Evolutionary conservation across 1,140 invertebrate species (phyloP), one percentile per base, ranked within the genome.

Genomic region (Homalodisca vitripennis): DNA sequence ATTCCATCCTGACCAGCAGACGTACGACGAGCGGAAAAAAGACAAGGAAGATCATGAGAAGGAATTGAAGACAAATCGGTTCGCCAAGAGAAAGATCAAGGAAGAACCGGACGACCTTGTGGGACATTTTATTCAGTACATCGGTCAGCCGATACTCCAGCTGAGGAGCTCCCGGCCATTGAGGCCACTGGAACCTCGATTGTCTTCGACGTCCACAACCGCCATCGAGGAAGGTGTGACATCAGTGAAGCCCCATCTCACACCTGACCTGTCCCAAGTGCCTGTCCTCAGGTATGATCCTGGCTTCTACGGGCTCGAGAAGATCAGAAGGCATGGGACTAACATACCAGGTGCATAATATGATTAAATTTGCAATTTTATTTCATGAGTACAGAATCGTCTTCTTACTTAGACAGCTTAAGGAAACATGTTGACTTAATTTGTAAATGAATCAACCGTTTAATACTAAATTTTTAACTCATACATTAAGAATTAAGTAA

Each of bases 321-420:
- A 68, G 14, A 71, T 71, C 51, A 77, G 83, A 71, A 80, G 84
- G 75, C 87, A 88, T 79, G 87, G 85, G 3, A 87, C 87, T 17
- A 89, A 85, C 80, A 86, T 93, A 74, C 90, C 92, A 77, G 92
- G 89, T 88, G 83, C n/a, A n/a, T n/a, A n/a, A n/a, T n/a, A n/a
- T n/a, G n/a, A n/a, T n/a, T n/a, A n/a, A n/a, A n/a, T n/a, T n/a
- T n/a, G n/a, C n/a, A n/a, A n/a, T n/a, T n/a, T n/a, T n/a, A n/a
- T n/a, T n/a, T n/a, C n/a, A n/a, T n/a, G n/a, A n/a, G n/a, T n/a
- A n/a, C n/a, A n/a, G n/a, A n/a, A n/a, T n/a, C n/a, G n/a, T n/a
- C n/a, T n/a, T n/a, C n/a, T n/a, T n/a, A n/a, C n/a, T n/a, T n/a
- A n/a, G n/a, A n/a, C n/a, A n/a, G n/a, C n/a, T n/a, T n/a, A n/a